Percentiles rank a stretch among this genome's conserved stretches.
Evolutionary conservation across 92 coral and sea anemone genomes (phyloP).

Genomic region (Bergia puertoricense): DNA sequence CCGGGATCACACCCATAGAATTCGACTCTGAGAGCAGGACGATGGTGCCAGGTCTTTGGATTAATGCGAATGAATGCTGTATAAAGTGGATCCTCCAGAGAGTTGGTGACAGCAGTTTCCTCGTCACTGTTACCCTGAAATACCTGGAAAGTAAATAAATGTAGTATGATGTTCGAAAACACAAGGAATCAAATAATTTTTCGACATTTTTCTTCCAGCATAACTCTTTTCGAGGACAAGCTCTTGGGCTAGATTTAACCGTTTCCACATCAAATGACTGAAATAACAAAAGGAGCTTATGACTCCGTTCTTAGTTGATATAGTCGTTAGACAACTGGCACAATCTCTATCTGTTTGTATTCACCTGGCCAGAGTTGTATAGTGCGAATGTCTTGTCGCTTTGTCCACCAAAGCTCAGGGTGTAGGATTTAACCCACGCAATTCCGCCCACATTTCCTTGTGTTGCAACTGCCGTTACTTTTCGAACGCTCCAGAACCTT

Average conservation of each 20-base stretch:
- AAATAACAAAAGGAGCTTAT: no score
- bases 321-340: no score
- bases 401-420: neutral
- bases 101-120: neutral
- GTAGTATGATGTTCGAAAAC: neutral
- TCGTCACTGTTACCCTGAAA: slow-evolving; percentile 4
- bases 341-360: neutral
- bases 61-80: slow-evolving; percentile 19
- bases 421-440: neutral
- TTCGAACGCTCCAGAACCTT: neutral
- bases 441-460: neutral
- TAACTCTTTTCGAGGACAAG: no score
- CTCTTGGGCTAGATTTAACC: no score
- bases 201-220: no score
- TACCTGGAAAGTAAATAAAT: neutral
- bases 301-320: no score
- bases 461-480: slow-evolving; percentile 21
- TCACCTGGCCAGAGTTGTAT: neutral
- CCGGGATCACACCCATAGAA: slow-evolving; percentile 24
- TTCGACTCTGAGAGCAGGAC: slow-evolving; percentile 12
- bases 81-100: neutral
- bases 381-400: neutral
- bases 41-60: neutral
- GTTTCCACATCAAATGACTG: no score
- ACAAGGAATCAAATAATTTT: no score